A percentile compares a stretch with the other conserved stretches of the same genome.
These are phyloP conservation scores for Eristalinus aeneus DNA, from an alignment of 2,888 invertebrate species.

Conservation along the genomic window DNA sequence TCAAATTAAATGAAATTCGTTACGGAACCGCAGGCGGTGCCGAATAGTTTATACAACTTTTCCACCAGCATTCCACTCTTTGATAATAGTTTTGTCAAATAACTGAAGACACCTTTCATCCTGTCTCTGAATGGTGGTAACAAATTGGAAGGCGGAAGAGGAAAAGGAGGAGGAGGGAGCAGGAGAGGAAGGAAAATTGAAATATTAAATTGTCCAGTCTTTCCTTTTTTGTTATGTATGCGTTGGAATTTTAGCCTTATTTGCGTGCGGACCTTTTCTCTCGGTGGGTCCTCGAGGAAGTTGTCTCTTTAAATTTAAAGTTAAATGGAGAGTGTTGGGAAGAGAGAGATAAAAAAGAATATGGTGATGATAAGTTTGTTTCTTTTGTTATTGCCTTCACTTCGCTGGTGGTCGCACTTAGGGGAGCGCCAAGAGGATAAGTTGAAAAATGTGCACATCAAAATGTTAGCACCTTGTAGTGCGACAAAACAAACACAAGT, in stretches of 20 bases:
- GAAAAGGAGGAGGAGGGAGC: too few relatives aligned
- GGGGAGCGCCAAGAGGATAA: background rate
- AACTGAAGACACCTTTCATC: constrained; percentile 33
- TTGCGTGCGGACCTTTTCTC: constrained; percentile 15
- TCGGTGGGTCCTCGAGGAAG: background rate
- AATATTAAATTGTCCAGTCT: constrained; percentile 47
- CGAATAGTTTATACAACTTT: constrained; percentile 27
- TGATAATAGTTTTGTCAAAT: constrained; percentile 20
- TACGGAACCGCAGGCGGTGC: constrained; percentile 15
- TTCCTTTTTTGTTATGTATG: background rate
- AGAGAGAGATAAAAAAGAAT: background rate
- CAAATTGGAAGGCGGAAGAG: too few relatives aligned
- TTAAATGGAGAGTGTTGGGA: constrained; percentile 18
- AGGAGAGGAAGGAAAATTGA: constrained; percentile 19
- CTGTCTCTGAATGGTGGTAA: background rate
- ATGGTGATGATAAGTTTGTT: constrained; percentile 24
- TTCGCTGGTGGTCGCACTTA: background rate
- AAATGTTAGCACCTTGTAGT: constrained; percentile 28
- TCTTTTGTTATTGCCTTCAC: background rate
- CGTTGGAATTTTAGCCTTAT: background rate
- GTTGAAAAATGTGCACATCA: constrained; percentile 11
- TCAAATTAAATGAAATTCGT: constrained; percentile 31
- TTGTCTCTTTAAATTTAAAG: constrained; percentile 7
- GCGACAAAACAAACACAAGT: constrained; percentile 1
- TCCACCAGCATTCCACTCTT: background rate